Percentiles rank a stretch among this genome's conserved stretches.
Conservation (phyloP, 2,797 vertebrate species). For the Taeniopygia guttata region DNA sequence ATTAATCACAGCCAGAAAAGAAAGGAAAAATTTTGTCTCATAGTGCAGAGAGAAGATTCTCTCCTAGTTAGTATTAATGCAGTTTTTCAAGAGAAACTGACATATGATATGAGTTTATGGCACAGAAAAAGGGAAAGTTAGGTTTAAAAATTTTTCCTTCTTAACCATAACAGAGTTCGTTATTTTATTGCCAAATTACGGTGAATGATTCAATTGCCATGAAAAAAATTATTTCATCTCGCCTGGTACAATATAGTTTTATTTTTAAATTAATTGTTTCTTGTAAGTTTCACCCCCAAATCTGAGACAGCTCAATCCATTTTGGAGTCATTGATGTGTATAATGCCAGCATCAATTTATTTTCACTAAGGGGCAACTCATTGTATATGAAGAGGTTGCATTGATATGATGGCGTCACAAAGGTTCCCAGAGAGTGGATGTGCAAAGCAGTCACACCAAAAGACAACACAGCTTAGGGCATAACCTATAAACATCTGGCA, state of each 20-base stretch:
- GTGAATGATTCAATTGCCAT: not conserved
- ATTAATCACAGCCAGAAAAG: not conserved
- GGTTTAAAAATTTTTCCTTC: not conserved
- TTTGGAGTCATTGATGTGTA: not conserved
- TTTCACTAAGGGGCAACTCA: conserved; percentile 42
- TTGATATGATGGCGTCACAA: not conserved
- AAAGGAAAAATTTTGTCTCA: not conserved
- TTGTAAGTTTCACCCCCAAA: conserved; percentile 8
- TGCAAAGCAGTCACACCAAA: conserved; percentile 26
- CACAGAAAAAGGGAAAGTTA: not conserved
- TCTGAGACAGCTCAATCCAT: not conserved
- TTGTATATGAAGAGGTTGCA: conserved; percentile 29
- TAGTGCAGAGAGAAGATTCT: not conserved
- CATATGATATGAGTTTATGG: not conserved
- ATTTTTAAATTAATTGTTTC: conserved; percentile 19
- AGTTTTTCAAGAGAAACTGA: not conserved
- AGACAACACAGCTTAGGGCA: conserved; percentile 23
- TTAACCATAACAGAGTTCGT: not conserved
- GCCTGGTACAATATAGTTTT: conserved; percentile 20
- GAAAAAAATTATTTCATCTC: not conserved
- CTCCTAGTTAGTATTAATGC: not conserved
- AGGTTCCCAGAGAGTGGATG: conserved; percentile 43
- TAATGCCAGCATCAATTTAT: conserved; percentile 2
- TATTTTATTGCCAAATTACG: not conserved
- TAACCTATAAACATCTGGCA: conserved; percentile 69